phyloP scores from a whole-genome alignment of 1,140 invertebrate species.

The Diprion similis region DNA sequence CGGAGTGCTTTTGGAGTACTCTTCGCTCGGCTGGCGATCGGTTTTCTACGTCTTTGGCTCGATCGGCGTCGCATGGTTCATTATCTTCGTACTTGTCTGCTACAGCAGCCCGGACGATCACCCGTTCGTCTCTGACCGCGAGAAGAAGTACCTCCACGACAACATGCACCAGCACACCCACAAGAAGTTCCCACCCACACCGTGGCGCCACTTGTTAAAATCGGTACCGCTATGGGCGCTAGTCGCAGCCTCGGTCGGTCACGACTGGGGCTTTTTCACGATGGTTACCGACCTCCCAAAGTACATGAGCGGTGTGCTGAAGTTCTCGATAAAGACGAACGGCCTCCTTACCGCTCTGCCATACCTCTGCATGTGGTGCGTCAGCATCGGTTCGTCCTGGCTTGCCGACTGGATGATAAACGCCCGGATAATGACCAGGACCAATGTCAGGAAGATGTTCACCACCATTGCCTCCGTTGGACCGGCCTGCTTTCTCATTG shows the following conservation, averaged over 20 bases:
- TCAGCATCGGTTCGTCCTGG: conserved; percentile 68
- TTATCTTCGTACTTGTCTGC: conserved; percentile 72
- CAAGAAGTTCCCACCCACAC: conserved; percentile 57
- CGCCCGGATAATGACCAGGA: conserved; percentile 63
- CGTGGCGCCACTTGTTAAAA: conserved; percentile 70
- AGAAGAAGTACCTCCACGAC: conserved; percentile 73
- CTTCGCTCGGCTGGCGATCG: conserved; percentile 68
- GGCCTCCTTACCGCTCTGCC: conserved; percentile 71
- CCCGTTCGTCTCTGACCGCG: conserved; percentile 78
- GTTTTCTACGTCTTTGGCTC: conserved; percentile 85
- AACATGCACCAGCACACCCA: conserved; percentile 60
- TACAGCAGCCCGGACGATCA: conserved; percentile 80
- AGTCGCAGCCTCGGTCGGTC: conserved; percentile 72
- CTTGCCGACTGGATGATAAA: conserved; percentile 71
- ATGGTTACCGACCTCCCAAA: conserved; percentile 88
- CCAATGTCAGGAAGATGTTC: conserved; percentile 72
- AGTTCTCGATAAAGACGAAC: conserved; percentile 78
- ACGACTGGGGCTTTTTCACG: conserved; percentile 92
- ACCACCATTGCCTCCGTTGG: conserved; percentile 75
- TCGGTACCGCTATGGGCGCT: conserved; percentile 74
- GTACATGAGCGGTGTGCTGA: conserved; percentile 85
- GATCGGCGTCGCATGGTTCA: conserved; percentile 72
- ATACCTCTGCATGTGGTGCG: conserved; percentile 74
- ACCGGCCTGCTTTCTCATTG: conserved; percentile 77
- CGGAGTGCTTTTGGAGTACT: conserved; percentile 69